Evolutionary conservation across 2,888 invertebrate genomes (phyloP).

Genomic region (Dorcus parallelipipedus): DNA sequence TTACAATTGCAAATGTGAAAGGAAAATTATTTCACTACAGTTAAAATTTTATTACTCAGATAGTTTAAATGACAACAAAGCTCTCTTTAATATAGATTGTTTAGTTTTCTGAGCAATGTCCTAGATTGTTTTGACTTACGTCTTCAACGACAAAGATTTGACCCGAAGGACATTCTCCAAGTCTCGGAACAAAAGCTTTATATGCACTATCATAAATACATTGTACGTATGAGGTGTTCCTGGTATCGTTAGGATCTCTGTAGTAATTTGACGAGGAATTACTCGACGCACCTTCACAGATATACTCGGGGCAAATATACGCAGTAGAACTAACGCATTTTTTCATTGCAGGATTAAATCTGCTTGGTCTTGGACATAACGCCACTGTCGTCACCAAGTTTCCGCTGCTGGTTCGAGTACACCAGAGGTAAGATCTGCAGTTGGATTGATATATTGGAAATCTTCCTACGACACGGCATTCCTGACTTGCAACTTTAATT

Average conservation of each 20-base stretch:
- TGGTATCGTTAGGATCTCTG: slow-evolving; percentile 13
- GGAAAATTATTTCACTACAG: too few species aligned
- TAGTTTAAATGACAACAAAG: too few species aligned
- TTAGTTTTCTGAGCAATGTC: background rate
- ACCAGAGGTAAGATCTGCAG: slow-evolving; percentile 5
- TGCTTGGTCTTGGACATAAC: slow-evolving; percentile 6
- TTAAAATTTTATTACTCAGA: too few species aligned
- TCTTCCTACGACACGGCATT: slow-evolving; percentile 3
- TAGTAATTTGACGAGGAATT: background rate
- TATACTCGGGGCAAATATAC: slow-evolving; percentile 10
- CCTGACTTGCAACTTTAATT: slow-evolving; percentile 4
- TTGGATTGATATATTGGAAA: slow-evolving; percentile 11
- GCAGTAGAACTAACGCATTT: slow-evolving; percentile 1
- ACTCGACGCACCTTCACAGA: slow-evolving; percentile 1
- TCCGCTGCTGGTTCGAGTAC: background rate
- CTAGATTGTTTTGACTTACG: background rate
- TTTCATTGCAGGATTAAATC: slow-evolving; percentile 12
- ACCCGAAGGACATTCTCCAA: slow-evolving; percentile 37
- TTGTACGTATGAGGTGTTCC: slow-evolving; percentile 7
- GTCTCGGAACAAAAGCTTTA: slow-evolving; percentile 7
- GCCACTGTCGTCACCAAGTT: background rate
- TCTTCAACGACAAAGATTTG: slow-evolving; percentile 36
- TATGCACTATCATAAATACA: slow-evolving; percentile 8
- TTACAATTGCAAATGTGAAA: too few species aligned
- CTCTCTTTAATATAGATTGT: background rate